Conservation (phyloP, 2,113 vertebrate species). For the Stegostoma tigrinum region DNA sequence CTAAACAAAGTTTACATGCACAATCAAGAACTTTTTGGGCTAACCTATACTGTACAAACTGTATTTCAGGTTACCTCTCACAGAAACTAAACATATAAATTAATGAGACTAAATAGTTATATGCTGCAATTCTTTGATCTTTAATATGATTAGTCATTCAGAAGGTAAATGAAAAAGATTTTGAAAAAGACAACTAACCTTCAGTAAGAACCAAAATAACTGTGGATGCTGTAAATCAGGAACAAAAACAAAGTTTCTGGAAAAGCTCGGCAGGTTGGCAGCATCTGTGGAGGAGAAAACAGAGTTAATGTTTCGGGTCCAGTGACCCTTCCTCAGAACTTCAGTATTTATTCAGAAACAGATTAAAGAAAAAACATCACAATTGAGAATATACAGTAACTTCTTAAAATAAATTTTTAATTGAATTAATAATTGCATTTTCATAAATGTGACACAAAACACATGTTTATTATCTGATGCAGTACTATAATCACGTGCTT, state of each 20-base stretch:
- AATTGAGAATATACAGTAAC: background rate
- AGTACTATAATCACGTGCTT: background rate
- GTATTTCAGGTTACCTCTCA: too few relatives aligned
- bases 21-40: background rate
- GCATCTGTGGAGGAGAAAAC: too few relatives aligned
- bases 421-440: background rate
- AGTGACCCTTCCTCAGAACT: too few relatives aligned
- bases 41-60: background rate
- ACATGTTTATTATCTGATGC: background rate
- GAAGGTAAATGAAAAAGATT: background rate
- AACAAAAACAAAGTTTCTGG: too few relatives aligned
- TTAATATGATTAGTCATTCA: background rate
- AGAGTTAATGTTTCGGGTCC: too few relatives aligned
- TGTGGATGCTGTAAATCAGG: too few relatives aligned
- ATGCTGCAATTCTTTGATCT: background rate
- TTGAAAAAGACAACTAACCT: background rate
- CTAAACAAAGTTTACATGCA: background rate
- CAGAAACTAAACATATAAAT: too few relatives aligned
- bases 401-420: background rate
- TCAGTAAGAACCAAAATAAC: too few relatives aligned
- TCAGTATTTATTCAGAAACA: background rate
- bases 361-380: background rate
- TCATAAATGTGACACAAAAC: background rate
- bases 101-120: background rate
- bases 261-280: too few relatives aligned